A percentile compares a stretch with the other conserved stretches of the same genome.
Evolutionary conservation across 2,113 vertebrate species (phyloP).

Genomic region (Chloropsis cyanopogon): DNA sequence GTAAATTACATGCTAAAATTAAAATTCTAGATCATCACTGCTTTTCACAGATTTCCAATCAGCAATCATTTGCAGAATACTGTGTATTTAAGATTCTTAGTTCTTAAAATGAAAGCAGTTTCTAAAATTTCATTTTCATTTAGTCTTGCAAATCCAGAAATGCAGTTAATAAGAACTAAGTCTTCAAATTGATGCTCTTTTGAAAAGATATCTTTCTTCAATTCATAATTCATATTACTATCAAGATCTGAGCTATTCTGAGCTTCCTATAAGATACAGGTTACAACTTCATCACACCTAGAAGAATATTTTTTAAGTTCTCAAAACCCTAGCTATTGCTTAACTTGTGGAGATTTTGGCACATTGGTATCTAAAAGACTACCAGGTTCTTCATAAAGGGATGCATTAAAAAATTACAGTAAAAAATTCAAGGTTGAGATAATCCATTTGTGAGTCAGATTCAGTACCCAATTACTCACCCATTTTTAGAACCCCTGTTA

Average conservation of each 20-base stretch:
- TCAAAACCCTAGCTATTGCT: not conserved
- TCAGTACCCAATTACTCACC: not conserved
- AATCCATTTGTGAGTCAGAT: not conserved
- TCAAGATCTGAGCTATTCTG: not conserved
- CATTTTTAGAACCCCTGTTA: not conserved
- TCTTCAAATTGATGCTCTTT: not conserved
- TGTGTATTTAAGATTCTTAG: not conserved
- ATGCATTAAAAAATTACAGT: not conserved
- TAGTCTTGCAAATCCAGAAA: not conserved
- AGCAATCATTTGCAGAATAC: not conserved
- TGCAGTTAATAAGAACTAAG: not conserved
- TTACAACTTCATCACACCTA: not conserved
- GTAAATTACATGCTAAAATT: not conserved
- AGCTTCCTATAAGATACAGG: not conserved
- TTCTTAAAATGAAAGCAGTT: not conserved
- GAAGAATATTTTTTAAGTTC: not conserved
- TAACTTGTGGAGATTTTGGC: not conserved
- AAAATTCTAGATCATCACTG: not conserved
- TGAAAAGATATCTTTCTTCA: not conserved
- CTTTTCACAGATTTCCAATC: not conserved
- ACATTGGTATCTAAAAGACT: not conserved
- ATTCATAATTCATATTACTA: not conserved
- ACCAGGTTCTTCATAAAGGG: not conserved
- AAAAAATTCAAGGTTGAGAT: not conserved
- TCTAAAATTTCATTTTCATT: not conserved